phyloP scores from a whole-genome alignment of 2,888 invertebrate species.

The Lordiphosa andalusiaca region DNA sequence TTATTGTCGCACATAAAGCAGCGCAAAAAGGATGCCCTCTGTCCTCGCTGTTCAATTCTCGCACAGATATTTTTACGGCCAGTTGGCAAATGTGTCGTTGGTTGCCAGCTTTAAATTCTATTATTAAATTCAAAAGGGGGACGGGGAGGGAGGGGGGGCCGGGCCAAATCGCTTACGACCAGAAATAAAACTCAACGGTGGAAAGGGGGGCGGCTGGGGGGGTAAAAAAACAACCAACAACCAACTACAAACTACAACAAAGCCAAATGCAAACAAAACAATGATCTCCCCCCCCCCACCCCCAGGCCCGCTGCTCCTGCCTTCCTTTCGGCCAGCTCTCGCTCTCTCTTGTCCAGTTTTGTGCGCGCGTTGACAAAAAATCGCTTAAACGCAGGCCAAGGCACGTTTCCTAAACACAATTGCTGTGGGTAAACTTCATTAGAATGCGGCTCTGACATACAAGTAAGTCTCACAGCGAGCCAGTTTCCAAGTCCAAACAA shows the following conservation, averaged over 20 bases:
- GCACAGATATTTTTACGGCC: slow-evolving; percentile 58
- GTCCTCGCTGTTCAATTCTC: slow-evolving; percentile 14
- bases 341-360: slow-evolving; percentile 51
- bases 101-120: slow-evolving; percentile 63
- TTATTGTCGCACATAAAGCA: slow-evolving; percentile 73
- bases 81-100: slow-evolving; percentile 55
- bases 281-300: slow-evolving; percentile 17
- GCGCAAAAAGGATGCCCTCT: slow-evolving; percentile 25
- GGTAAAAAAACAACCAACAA: slow-evolving; percentile 16
- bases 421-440: slow-evolving; percentile 78
- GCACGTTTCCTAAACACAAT: slow-evolving; percentile 79
- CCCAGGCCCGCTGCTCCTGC: too few species aligned
- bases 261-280: slow-evolving; percentile 40
- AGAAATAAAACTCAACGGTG: slow-evolving; percentile 14
- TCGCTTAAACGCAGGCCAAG: slow-evolving; percentile 75
- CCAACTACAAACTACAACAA: slow-evolving; percentile 38
- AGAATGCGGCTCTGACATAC: slow-evolving; percentile 54
- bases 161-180: slow-evolving; percentile 32
- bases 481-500: slow-evolving; percentile 37
- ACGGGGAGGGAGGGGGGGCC: too few species aligned
- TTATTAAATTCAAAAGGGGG: slow-evolving; percentile 42
- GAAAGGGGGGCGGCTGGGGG: background rate
- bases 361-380: slow-evolving; percentile 73
- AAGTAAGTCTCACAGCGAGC: slow-evolving; percentile 56
- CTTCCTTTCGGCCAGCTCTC: slow-evolving; percentile 3